Conservation (phyloP, 2,797 vertebrate species). For the Microctenopoma stevenorrisi region DNA sequence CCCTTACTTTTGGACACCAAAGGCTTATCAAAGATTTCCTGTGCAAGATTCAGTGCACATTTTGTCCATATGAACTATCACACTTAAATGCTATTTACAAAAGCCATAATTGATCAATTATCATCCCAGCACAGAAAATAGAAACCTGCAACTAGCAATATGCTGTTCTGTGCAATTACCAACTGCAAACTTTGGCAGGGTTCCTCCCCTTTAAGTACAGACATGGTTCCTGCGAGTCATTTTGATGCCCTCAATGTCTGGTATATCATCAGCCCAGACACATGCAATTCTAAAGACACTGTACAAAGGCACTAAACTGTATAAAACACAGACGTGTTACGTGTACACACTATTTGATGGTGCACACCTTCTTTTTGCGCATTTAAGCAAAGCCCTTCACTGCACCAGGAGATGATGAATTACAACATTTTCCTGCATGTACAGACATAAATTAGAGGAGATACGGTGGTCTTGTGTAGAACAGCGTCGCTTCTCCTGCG, state of each 20-base stretch:
- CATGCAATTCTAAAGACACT: conserved; percentile 6
- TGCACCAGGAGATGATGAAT: neutral
- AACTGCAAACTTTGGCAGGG: conserved; percentile 34
- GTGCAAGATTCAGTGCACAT: conserved; percentile 2
- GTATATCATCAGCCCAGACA: conserved; percentile 3
- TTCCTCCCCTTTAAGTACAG: conserved; percentile 62
- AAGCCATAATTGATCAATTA: conserved; percentile 66
- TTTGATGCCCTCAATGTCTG: conserved; percentile 14
- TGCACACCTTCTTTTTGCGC: neutral
- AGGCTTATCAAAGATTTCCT: conserved; percentile 1
- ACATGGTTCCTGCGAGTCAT: conserved; percentile 25
- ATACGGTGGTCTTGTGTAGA: neutral
- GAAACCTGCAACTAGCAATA: conserved; percentile 55
- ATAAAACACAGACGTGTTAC: neutral
- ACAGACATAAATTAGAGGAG: conserved; percentile 12
- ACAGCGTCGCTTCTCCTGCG: neutral
- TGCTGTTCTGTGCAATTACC: conserved; percentile 60
- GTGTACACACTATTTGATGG: neutral
- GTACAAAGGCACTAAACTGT: neutral
- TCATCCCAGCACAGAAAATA: conserved; percentile 49
- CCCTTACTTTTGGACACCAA: neutral
- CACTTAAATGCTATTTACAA: conserved; percentile 55
- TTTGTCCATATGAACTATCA: conserved; percentile 16
- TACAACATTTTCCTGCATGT: conserved; percentile 17
- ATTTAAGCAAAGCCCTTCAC: neutral